phyloP scores from a whole-genome alignment of 2,888 invertebrate genomes.

The Pammene fasciana region DNA sequence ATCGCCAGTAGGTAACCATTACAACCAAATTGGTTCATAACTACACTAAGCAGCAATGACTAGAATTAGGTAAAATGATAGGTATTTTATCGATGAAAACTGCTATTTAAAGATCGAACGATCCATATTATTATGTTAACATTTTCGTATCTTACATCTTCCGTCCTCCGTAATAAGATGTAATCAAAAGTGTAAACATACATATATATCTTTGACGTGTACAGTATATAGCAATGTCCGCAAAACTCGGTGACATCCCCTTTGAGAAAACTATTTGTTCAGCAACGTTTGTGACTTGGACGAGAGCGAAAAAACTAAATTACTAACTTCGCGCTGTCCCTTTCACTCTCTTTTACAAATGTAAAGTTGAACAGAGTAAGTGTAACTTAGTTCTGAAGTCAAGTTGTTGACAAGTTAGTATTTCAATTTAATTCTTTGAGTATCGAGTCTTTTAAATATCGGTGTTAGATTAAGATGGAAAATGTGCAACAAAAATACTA shows the following conservation, averaged over 20 bases:
- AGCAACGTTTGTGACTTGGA: conserved; percentile 7
- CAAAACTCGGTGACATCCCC: neutral
- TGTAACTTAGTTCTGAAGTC: conserved; percentile 6
- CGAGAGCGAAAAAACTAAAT: conserved; percentile 19
- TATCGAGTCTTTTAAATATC: neutral
- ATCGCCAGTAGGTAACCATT: no score
- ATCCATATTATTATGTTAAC: no score
- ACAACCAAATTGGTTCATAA: no score
- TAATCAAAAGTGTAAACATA: no score
- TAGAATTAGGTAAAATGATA: no score
- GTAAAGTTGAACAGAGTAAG: conserved; percentile 7
- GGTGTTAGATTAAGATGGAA: no score
- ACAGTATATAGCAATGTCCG: neutral
- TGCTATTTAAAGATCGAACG: neutral
- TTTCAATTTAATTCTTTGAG: neutral
- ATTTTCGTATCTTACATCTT: no score
- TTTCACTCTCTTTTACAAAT: conserved; percentile 16
- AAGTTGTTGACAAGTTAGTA: neutral
- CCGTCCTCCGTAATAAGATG: no score
- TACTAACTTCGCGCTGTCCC: conserved; percentile 16
- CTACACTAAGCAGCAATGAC: no score
- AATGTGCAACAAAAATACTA: no score
- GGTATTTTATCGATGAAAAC: no score
- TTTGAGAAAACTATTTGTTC: conserved; percentile 23
- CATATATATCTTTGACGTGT: no score